Evolutionary conservation across 1,140 invertebrate species (phyloP).

Genomic region (Doryteuthis pealeii): DNA sequence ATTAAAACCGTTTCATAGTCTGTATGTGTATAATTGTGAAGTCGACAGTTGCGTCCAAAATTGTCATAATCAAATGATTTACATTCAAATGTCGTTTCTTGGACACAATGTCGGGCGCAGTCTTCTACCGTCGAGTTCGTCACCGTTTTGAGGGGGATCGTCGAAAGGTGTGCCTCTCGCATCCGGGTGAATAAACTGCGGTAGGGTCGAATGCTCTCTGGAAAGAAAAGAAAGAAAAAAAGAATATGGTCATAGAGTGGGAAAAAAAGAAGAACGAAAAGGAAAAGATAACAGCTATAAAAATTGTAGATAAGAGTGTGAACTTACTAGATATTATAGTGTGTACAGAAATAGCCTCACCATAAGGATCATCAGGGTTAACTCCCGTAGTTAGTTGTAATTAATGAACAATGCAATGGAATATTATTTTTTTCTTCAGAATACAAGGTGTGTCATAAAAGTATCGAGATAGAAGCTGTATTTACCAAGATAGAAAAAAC

Average conservation of each 20-base stretch:
- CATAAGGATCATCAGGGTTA: neutral
- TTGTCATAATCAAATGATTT: constrained; percentile 50
- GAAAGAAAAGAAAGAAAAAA: constrained; percentile 11
- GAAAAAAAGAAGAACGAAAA: neutral
- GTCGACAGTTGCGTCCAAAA: constrained; percentile 30
- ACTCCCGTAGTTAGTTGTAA: neutral
- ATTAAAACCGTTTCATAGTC: constrained; percentile 34
- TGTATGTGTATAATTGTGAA: constrained; percentile 42
- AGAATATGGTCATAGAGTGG: too few relatives aligned
- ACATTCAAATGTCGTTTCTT: constrained; percentile 45
- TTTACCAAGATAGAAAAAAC: too few relatives aligned
- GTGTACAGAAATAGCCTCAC: neutral
- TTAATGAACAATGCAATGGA: neutral
- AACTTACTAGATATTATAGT: neutral
- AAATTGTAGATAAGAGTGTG: neutral
- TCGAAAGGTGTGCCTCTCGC: constrained; percentile 33
- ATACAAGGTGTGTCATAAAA: too few relatives aligned
- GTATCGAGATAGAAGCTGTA: too few relatives aligned
- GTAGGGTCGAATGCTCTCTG: constrained; percentile 26
- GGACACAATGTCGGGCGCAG: constrained; percentile 40
- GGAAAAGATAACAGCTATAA: neutral
- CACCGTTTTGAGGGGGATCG: constrained; percentile 32
- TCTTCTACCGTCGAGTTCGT: constrained; percentile 35
- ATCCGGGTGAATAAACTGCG: constrained; percentile 38
- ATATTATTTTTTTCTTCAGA: too few relatives aligned